Evolutionary conservation across 30 jellyfish, hydroid and myxozoan genomes (phyloP).

Genomic region (Nemopilema nomurai): DNA sequence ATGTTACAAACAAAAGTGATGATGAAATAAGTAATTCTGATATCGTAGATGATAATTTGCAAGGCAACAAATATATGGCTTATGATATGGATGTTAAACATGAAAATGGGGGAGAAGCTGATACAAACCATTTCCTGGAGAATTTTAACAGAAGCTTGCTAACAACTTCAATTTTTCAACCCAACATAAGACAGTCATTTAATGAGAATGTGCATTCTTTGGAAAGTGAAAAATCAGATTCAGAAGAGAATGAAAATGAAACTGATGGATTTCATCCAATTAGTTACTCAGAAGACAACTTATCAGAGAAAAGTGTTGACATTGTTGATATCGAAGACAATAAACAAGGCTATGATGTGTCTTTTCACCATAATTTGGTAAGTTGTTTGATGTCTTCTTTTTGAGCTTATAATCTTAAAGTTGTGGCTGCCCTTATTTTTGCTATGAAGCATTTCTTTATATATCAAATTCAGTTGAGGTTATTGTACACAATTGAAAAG

Average conservation of each 20-base stretch:
- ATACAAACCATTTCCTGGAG: neutral
- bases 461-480: too few species aligned
- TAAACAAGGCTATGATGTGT: neutral
- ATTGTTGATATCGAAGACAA: neutral
- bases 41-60: conserved; percentile 13
- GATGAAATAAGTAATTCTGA: conserved; percentile 12
- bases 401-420: neutral
- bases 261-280: conserved; percentile 67
- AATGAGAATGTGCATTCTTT: neutral
- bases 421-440: neutral
- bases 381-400: neutral
- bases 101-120: conserved; percentile 20
- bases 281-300: conserved; percentile 55
- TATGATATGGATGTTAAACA: neutral
- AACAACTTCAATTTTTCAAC: conserved; percentile 43
- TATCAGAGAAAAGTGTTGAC: conserved; percentile 14
- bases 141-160: neutral
- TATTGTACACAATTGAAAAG: too few species aligned
- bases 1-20: neutral
- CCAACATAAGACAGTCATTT: neutral
- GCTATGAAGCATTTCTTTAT: too few species aligned
- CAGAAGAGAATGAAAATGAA: conserved; percentile 6
- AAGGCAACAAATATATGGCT: neutral
- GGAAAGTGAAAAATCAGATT: neutral
- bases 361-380: neutral